Percentiles rank a stretch among this genome's conserved stretches.
Conservation (phyloP, 2,797 vertebrate species). For the Lutjanus campechanus region DNA sequence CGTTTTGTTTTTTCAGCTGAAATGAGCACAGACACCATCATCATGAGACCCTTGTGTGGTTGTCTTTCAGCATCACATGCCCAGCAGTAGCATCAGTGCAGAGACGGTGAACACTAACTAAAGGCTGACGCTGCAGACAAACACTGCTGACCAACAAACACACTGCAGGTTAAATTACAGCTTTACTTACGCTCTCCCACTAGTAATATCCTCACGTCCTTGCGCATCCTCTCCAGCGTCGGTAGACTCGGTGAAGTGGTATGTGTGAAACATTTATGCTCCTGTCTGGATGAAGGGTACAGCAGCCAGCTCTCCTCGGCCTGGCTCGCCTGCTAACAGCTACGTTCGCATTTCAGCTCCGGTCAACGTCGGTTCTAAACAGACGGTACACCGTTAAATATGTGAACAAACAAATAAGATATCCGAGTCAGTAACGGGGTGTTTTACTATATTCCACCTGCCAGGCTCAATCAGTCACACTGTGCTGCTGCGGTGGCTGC, state of each 20-base stretch:
- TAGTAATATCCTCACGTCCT: slow-evolving; percentile 94
- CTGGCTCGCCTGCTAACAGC: slow-evolving; percentile 56
- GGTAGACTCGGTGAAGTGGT: slow-evolving; percentile 28
- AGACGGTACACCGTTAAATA: neutral
- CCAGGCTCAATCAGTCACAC: neutral
- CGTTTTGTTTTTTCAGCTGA: neutral
- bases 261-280: slow-evolving; percentile 67
- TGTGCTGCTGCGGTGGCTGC: too few species aligned
- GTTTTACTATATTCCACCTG: neutral
- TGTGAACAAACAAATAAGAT: too few species aligned
- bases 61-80: slow-evolving; percentile 46
- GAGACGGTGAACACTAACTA: neutral
- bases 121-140: slow-evolving; percentile 14
- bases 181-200: slow-evolving; percentile 94
- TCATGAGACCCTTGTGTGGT: slow-evolving; percentile 2
- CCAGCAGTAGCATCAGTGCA: slow-evolving; percentile 36
- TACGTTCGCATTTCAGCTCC: slow-evolving; percentile 65
- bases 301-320: slow-evolving; percentile 53
- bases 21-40: neutral
- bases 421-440: neutral
- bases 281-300: slow-evolving; percentile 60
- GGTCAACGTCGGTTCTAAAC: slow-evolving; percentile 4
- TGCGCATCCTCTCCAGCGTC: slow-evolving; percentile 88
- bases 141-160: neutral
- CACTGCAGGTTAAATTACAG: neutral